Evolutionary conservation across 2,113 vertebrate species (phyloP).

Genomic region (Sminthopsis crassicaudata): DNA sequence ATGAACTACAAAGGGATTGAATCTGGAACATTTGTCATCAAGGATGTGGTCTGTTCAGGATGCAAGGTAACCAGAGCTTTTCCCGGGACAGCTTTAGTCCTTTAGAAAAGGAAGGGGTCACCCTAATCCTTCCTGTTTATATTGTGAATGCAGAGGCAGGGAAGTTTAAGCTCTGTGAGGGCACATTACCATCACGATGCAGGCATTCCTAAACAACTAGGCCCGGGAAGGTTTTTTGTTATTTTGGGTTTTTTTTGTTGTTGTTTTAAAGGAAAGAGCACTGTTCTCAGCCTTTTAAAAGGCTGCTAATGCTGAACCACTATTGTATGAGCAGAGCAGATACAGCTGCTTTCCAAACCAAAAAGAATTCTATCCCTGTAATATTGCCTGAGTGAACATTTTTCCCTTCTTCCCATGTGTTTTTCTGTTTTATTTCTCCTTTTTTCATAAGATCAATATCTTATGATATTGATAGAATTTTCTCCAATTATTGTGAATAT

Average conservation of each 20-base stretch:
- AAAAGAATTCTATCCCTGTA: neutral
- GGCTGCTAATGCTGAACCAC: neutral
- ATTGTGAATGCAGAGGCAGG: neutral
- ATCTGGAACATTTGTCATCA: slow-evolving; percentile 47
- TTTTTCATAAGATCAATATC: neutral
- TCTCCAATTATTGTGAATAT: neutral
- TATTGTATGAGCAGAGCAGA: neutral
- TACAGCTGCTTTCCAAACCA: neutral
- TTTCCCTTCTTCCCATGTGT: neutral
- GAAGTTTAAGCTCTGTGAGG: slow-evolving; percentile 32
- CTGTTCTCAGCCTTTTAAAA: neutral
- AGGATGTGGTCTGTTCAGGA: slow-evolving; percentile 65
- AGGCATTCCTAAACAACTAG: slow-evolving; percentile 30
- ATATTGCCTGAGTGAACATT: neutral
- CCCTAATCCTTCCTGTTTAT: slow-evolving; percentile 70
- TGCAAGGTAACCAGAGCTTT: slow-evolving; percentile 44
- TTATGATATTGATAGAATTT: too few relatives aligned
- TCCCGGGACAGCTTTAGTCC: slow-evolving; percentile 39
- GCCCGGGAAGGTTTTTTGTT: neutral
- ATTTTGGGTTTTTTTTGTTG: neutral
- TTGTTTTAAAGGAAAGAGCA: neutral
- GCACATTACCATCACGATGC: neutral
- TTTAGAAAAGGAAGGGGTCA: slow-evolving; percentile 22
- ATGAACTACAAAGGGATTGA: slow-evolving; percentile 61
- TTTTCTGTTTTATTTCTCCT: neutral